These are phyloP conservation scores for Clitarchus hookeri DNA, from an alignment of 2,888 invertebrate genomes.

Conservation along the genomic window DNA sequence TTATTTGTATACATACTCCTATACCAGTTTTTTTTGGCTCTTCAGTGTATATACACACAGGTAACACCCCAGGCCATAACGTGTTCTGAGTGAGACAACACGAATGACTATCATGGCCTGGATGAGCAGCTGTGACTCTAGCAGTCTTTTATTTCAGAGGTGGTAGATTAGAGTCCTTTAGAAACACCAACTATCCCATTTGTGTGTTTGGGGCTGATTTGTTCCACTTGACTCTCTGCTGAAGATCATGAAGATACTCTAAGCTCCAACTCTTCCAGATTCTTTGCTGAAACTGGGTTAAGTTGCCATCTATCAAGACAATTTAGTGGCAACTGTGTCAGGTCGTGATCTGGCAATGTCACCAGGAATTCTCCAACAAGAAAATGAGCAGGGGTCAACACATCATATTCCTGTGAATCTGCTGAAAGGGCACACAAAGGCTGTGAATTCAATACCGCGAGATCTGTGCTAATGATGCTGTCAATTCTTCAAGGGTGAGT, in stretches of 20 bases:
- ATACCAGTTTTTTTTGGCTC: too few species aligned
- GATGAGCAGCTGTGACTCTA: too few species aligned
- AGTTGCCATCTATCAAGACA: conserved; percentile 45
- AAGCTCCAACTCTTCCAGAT: conserved; percentile 42
- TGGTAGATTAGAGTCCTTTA: neutral
- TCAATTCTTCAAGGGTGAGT: conserved; percentile 45
- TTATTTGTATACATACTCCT: too few species aligned
- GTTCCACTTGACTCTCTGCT: conserved; percentile 46
- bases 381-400: conserved; percentile 47
- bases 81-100: too few species aligned
- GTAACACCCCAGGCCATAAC: too few species aligned
- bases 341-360: conserved; percentile 41
- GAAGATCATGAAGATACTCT: conserved; percentile 47
- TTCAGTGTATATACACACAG: too few species aligned
- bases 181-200: neutral
- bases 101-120: too few species aligned
- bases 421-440: conserved; percentile 45
- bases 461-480: conserved; percentile 33
- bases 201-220: neutral
- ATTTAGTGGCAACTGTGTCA: conserved; percentile 40
- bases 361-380: conserved; percentile 45
- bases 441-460: conserved; percentile 49
- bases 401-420: conserved; percentile 41
- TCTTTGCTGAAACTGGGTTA: conserved; percentile 44
- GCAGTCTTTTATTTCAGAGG: too few species aligned